These are phyloP conservation scores for Scatophagus argus DNA, from an alignment of 2,113 vertebrate species.

Conservation along the genomic window DNA sequence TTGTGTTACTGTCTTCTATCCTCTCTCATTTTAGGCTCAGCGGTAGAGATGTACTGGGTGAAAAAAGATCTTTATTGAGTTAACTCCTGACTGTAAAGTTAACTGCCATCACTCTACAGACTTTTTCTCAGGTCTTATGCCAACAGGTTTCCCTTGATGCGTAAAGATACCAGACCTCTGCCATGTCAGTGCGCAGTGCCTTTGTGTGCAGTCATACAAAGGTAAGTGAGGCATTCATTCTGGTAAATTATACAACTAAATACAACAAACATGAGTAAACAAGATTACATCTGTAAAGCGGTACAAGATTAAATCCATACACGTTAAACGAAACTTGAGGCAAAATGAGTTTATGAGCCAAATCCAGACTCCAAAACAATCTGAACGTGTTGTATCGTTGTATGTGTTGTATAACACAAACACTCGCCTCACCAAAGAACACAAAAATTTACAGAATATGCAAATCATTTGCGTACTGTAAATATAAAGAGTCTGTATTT, in stretches of 20 bases:
- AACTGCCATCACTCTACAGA: constrained; percentile 52
- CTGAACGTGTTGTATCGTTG: constrained; percentile 50
- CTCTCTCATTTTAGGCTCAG: constrained; percentile 52
- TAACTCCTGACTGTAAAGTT: constrained; percentile 67
- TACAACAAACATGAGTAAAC: constrained; percentile 54
- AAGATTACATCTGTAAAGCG: constrained; percentile 36
- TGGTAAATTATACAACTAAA: constrained; percentile 36
- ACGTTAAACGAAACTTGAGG: constrained; percentile 51
- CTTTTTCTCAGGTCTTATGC: constrained; percentile 59
- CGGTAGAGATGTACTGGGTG: constrained; percentile 26
- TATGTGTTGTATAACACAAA: constrained; percentile 60
- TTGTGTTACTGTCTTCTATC: constrained; percentile 63
- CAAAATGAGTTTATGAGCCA: constrained; percentile 54
- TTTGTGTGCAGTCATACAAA: constrained; percentile 35
- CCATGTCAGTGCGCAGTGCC: constrained; percentile 31
- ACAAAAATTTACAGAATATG: constrained; percentile 56
- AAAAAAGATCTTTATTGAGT: constrained; percentile 78
- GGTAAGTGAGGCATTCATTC: constrained; percentile 48
- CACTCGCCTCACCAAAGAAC: constrained; percentile 42
- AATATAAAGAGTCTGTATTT: constrained; percentile 72
- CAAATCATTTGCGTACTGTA: constrained; percentile 62
- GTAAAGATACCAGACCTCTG: constrained; percentile 33
- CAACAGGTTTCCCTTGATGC: constrained; percentile 54
- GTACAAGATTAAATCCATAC: constrained; percentile 38
- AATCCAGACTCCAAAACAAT: constrained; percentile 61